These are phyloP conservation scores for Holocentrus rufus DNA, from an alignment of 2,797 vertebrate genomes.

Conservation along the genomic window DNA sequence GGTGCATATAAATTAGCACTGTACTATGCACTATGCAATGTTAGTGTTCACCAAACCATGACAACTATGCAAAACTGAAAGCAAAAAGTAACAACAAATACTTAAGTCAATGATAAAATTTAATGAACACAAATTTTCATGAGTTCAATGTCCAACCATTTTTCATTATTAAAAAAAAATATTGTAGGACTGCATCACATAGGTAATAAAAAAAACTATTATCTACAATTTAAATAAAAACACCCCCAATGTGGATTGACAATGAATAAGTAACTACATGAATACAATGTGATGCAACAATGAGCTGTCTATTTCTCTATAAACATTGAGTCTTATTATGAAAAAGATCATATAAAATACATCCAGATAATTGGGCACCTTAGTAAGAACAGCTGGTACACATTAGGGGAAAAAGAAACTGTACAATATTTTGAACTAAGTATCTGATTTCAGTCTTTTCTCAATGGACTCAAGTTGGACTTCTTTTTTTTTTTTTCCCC, in stretches of 20 bases:
- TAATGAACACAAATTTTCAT: conserved; percentile 58
- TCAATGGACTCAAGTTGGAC: conserved; percentile 32
- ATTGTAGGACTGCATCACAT: conserved; percentile 51
- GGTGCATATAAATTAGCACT: too few species aligned
- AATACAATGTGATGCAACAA: conserved; percentile 52
- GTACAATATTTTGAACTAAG: conserved; percentile 68
- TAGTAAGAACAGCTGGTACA: conserved; percentile 45
- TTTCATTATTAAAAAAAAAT: conserved; percentile 44
- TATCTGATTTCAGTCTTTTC: conserved; percentile 55
- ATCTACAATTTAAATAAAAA: conserved; percentile 57
- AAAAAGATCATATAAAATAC: conserved; percentile 71
- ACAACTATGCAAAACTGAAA: background rate
- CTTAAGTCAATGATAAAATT: conserved; percentile 59
- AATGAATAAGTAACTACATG: conserved; percentile 57
- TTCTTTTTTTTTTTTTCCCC: conserved; percentile 22
- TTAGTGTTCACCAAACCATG: background rate
- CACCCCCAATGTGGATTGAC: conserved; percentile 44
- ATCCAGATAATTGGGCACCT: conserved; percentile 62
- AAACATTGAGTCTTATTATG: conserved; percentile 57
- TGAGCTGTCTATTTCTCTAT: conserved; percentile 36
- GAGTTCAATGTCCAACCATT: conserved; percentile 55
- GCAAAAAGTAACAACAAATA: conserved; percentile 25
- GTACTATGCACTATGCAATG: background rate
- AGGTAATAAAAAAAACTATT: conserved; percentile 52
- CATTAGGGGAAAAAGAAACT: conserved; percentile 50